Evolutionary conservation across 1,140 invertebrate genomes (phyloP).

Genomic region (Littorina saxatilis): DNA sequence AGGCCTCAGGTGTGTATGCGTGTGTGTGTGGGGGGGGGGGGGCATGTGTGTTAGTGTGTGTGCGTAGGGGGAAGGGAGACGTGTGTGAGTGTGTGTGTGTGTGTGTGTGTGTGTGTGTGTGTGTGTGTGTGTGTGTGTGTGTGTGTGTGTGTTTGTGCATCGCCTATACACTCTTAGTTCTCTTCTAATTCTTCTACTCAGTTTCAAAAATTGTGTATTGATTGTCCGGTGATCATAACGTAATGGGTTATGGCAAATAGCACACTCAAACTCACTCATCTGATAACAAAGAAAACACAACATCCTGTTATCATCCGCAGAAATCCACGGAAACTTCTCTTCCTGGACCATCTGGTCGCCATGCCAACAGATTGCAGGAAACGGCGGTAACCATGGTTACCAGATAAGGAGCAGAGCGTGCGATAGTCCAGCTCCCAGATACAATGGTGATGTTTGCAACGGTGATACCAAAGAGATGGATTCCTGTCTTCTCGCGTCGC

Average conservation of each 20-base stretch:
- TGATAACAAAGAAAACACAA: no score
- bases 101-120: background rate
- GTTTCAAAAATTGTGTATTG: no score
- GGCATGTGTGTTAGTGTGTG: constrained; percentile 76
- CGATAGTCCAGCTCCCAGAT: background rate
- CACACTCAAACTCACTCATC: no score
- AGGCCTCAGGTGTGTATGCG: no score
- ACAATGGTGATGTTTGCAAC: background rate
- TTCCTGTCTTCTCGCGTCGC: background rate
- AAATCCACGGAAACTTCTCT: constrained; percentile 1
- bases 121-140: constrained; percentile 10
- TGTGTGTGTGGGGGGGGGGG: constrained; percentile 79
- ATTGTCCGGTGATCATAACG: no score
- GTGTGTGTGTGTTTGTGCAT: background rate
- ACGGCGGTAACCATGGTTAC: constrained; percentile 6
- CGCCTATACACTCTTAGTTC: background rate
- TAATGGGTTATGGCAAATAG: no score
- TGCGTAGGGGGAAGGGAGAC: no score
- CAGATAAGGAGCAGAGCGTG: background rate
- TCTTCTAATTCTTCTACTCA: no score
- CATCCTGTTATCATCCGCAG: background rate
- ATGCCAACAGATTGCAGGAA: constrained; percentile 3
- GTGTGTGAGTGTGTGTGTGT: background rate
- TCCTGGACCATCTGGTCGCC: background rate
- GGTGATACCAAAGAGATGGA: constrained; percentile 10